phyloP scores from a whole-genome alignment of 2,888 invertebrate species.

The Lasius platythorax region DNA sequence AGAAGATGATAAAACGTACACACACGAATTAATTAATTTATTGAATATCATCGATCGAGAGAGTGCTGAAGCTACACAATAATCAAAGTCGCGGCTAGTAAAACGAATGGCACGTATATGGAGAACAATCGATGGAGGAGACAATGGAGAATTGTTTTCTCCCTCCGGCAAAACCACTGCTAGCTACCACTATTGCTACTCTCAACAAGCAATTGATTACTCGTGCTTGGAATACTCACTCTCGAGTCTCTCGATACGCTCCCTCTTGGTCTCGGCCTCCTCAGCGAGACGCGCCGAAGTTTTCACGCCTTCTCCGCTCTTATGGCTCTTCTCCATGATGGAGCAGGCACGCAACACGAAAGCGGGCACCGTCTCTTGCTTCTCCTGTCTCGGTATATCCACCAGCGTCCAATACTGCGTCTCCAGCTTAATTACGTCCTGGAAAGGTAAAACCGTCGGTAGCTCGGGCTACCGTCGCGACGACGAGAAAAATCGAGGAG shows the following conservation, averaged over 20 bases:
- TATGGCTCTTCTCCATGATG: constrained; percentile 97
- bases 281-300: constrained; percentile 94
- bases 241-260: constrained; percentile 94
- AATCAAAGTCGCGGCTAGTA: constrained; percentile 21
- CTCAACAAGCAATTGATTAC: constrained; percentile 10
- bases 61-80: not conserved
- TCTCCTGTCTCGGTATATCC: constrained; percentile 97
- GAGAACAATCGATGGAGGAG: constrained; percentile 1
- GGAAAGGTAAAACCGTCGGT: constrained; percentile 75
- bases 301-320: constrained; percentile 95
- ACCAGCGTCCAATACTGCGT: constrained; percentile 98
- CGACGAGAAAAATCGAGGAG: not conserved
- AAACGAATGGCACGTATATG: not conserved
- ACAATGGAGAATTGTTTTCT: constrained; percentile 40
- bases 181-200: not conserved
- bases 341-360: constrained; percentile 96
- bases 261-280: constrained; percentile 94
- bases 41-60: not conserved
- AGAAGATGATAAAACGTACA: no score
- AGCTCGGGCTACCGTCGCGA: constrained; percentile 1
- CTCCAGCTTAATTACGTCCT: constrained; percentile 96
- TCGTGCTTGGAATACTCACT: constrained; percentile 87
- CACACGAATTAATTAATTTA: not conserved
- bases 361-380: constrained; percentile 96
- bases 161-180: not conserved